phyloP scores from a whole-genome alignment of 2,113 vertebrate genomes.

The Morone saxatilis region DNA sequence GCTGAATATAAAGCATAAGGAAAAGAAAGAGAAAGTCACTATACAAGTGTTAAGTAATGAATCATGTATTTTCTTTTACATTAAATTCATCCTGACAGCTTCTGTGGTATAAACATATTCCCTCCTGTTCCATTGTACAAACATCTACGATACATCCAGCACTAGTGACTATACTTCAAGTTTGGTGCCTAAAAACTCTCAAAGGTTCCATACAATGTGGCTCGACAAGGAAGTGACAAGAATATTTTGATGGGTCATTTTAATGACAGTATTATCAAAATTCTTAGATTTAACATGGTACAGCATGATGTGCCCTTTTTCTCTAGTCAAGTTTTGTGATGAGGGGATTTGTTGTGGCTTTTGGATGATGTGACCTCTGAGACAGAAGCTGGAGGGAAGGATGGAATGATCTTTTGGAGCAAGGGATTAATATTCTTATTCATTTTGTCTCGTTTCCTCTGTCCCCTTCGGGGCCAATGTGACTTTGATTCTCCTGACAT shows the following conservation, averaged over 20 bases:
- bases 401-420: constrained; percentile 70
- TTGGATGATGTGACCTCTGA: constrained; percentile 70
- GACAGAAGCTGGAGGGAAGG: constrained; percentile 60
- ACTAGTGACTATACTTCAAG: no score
- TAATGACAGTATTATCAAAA: constrained; percentile 61
- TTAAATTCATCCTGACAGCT: constrained; percentile 10
- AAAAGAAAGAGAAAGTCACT: background rate
- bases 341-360: constrained; percentile 73
- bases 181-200: background rate
- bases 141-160: background rate
- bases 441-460: constrained; percentile 65
- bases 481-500: constrained; percentile 80
- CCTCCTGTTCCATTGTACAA: background rate
- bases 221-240: constrained; percentile 15
- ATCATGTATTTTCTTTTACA: constrained; percentile 3
- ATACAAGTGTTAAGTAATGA: background rate
- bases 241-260: constrained; percentile 38
- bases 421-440: constrained; percentile 78
- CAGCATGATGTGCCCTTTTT: constrained; percentile 58
- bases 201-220: constrained; percentile 5
- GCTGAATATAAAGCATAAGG: background rate
- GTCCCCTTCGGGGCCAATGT: constrained; percentile 67
- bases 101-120: constrained; percentile 1
- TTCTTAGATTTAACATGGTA: constrained; percentile 39
- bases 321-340: constrained; percentile 63